Evolutionary conservation across 64 coral and sea anemone genomes (phyloP).

Genomic region (Cladopsammia gracilis): DNA sequence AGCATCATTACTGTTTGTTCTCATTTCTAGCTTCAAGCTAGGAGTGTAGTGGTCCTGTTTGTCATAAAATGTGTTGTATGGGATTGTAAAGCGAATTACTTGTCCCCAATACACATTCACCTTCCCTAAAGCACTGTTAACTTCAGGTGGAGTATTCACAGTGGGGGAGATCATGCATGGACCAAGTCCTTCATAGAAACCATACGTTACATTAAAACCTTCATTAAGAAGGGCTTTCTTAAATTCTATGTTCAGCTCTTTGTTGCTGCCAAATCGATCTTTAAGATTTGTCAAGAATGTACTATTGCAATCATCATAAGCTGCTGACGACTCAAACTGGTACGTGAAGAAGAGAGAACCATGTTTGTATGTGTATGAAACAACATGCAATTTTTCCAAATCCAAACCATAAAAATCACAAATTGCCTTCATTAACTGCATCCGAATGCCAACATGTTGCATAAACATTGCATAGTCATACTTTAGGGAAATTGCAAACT

Average conservation of each 20-base stretch:
- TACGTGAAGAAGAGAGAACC: constrained; percentile 62
- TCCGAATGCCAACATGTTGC: constrained; percentile 39
- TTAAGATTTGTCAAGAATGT: background rate
- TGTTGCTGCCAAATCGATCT: constrained; percentile 49
- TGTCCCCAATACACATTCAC: constrained; percentile 17
- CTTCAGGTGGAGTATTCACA: background rate
- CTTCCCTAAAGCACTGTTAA: background rate
- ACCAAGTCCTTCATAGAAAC: constrained; percentile 28
- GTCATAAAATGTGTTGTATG: constrained; percentile 61
- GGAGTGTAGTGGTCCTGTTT: constrained; percentile 41
- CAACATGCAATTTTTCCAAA: constrained; percentile 33
- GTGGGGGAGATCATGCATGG: background rate
- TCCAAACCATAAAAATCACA: constrained; percentile 44
- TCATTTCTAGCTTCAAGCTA: constrained; percentile 43
- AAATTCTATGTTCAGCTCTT: constrained; percentile 12
- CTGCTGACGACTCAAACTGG: constrained; percentile 33
- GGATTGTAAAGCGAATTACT: constrained; percentile 29
- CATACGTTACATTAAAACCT: constrained; percentile 21
- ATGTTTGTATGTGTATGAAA: constrained; percentile 3
- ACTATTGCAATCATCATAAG: constrained; percentile 29
- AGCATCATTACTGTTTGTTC: constrained; percentile 1
- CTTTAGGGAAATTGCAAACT: constrained; percentile 62
- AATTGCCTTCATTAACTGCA: constrained; percentile 58
- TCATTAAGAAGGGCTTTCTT: background rate
- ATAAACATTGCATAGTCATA: constrained; percentile 58